Conservation (phyloP, 2,888 invertebrate species). For the Xanthia togata region DNA sequence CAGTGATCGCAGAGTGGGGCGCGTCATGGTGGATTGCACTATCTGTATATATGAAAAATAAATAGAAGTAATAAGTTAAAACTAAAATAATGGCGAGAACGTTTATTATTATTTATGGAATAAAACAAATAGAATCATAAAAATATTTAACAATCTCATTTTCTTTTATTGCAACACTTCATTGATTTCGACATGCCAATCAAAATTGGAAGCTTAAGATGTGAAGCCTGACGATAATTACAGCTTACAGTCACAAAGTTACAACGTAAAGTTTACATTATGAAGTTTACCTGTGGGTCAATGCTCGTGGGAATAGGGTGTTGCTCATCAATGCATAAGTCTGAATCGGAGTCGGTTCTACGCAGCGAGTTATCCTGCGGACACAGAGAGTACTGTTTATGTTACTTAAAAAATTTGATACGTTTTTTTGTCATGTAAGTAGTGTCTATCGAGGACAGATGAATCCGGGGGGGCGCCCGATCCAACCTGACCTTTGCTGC, state of each 20-base stretch:
- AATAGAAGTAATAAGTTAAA: conserved; percentile 32
- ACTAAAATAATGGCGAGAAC: conserved; percentile 19
- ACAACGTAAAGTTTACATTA: conserved; percentile 24
- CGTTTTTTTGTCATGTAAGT: neutral
- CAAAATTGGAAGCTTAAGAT: conserved; percentile 42
- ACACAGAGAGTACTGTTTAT: conserved; percentile 28
- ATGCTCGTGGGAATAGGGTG: conserved; percentile 84
- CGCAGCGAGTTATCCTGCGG: conserved; percentile 92
- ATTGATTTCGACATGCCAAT: conserved; percentile 35
- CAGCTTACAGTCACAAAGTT: neutral
- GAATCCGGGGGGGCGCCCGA: neutral
- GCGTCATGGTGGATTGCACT: too few species aligned
- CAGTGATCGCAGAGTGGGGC: too few species aligned
- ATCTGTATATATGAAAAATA: conserved; percentile 54
- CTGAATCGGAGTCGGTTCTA: conserved; percentile 96
- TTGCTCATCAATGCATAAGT: conserved; percentile 95
- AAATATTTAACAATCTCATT: conserved; percentile 4
- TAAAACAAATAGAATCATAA: conserved; percentile 23
- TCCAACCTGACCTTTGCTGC: neutral
- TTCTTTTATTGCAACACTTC: conserved; percentile 13
- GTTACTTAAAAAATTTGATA: neutral
- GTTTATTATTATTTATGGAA: conserved; percentile 9
- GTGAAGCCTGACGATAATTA: conserved; percentile 39
- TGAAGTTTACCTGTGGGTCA: conserved; percentile 84
- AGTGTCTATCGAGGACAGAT: neutral